Evolutionary conservation across 1,140 invertebrate species (phyloP).

Genomic region (Brachionus asplanchnoidis): DNA sequence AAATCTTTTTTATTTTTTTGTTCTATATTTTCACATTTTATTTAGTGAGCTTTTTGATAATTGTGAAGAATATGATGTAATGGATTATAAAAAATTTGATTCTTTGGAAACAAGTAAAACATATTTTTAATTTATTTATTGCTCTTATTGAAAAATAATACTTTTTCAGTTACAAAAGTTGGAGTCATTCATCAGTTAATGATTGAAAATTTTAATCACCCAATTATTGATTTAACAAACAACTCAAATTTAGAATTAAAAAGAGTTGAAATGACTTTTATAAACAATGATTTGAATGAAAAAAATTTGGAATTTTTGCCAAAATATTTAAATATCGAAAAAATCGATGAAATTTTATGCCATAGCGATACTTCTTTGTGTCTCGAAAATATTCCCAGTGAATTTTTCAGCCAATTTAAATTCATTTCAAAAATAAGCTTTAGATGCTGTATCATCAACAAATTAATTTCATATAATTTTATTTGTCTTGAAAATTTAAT

Average conservation of each 20-base stretch:
- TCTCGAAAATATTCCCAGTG: constrained; percentile 1
- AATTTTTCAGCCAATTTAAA: constrained; percentile 8
- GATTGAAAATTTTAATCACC: background rate
- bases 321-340: background rate
- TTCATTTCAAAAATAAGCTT: constrained; percentile 25
- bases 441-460: constrained; percentile 40
- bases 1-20: background rate
- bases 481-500: background rate
- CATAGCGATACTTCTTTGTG: background rate
- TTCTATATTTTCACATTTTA: background rate
- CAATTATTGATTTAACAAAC: background rate
- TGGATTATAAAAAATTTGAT: background rate
- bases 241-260: background rate
- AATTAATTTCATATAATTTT: constrained; percentile 32
- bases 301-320: background rate
- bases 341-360: constrained; percentile 43
- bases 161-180: background rate
- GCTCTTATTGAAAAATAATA: background rate
- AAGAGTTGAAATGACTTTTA: background rate
- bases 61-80: background rate
- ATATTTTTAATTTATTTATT: background rate
- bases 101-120: background rate
- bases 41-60: background rate
- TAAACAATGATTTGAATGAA: background rate
- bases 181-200: background rate